Percentiles rank a stretch among this genome's conserved stretches.
These are phyloP conservation scores for Erythrocercus mccallii DNA, from an alignment of 2,113 vertebrate genomes.

Conservation along the genomic window DNA sequence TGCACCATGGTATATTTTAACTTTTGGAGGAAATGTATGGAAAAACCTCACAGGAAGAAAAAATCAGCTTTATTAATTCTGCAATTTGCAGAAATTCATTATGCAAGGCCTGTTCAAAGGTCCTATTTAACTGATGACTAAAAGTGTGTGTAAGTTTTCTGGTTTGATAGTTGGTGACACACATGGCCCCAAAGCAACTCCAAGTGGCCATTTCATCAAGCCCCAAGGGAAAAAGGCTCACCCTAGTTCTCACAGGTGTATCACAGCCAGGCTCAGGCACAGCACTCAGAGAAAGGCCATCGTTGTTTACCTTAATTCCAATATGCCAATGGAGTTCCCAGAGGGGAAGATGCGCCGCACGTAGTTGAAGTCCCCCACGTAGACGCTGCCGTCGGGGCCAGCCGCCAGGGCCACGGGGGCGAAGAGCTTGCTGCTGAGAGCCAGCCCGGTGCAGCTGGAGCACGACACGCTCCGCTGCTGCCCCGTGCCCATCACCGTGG, in stretches of 20 bases:
- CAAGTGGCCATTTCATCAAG: neutral
- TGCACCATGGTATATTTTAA: neutral
- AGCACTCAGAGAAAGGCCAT: neutral
- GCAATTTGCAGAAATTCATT: neutral
- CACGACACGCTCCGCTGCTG: slow-evolving; percentile 88
- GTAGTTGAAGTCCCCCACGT: slow-evolving; percentile 96
- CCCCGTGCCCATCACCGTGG: slow-evolving; percentile 93
- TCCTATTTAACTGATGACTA: neutral
- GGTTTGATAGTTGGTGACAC: neutral
- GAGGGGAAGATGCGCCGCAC: slow-evolving; percentile 90
- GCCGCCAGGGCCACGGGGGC: slow-evolving; percentile 92
- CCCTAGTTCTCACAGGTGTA: rapidly evolving
- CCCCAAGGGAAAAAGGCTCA: neutral
- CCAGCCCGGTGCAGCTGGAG: slow-evolving; percentile 87
- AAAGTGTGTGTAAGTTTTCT: neutral
- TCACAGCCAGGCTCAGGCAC: neutral
- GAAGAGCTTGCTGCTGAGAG: slow-evolving; percentile 90
- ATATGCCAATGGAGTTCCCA: slow-evolving; percentile 86
- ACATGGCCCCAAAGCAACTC: neutral
- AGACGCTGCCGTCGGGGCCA: slow-evolving; percentile 91
- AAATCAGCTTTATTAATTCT: neutral
- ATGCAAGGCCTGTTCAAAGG: neutral
- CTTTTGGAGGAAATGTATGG: neutral
- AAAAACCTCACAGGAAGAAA: neutral
- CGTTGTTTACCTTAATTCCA: slow-evolving; percentile 89